These are phyloP conservation scores for Luperina testacea DNA, from an alignment of 2,888 invertebrate species.

Conservation along the genomic window DNA sequence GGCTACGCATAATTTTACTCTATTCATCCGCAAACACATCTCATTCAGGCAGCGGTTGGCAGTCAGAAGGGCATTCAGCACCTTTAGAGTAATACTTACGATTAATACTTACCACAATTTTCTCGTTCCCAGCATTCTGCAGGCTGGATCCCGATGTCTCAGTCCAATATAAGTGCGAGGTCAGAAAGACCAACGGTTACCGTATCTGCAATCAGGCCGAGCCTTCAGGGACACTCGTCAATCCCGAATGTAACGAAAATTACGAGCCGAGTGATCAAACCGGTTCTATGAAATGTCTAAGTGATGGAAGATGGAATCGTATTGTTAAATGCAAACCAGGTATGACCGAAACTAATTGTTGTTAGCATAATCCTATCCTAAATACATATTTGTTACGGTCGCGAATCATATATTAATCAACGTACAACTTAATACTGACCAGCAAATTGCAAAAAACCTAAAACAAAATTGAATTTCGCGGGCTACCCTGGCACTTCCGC, in stretches of 20 bases:
- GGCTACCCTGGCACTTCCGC: no score
- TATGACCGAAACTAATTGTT: neutral
- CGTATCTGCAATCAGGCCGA: neutral
- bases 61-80: no score
- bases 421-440: no score
- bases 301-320: conserved; percentile 5
- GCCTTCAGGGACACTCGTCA: conserved; percentile 2
- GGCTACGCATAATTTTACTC: no score
- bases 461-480: no score
- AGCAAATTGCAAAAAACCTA: no score
- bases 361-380: no score
- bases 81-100: no score
- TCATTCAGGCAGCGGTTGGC: no score
- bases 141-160: conserved; percentile 70
- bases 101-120: neutral
- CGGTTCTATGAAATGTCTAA: neutral
- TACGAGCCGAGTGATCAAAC: neutral
- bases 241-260: neutral
- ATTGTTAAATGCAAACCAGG: conserved; percentile 20
- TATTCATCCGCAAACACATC: no score
- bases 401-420: no score
- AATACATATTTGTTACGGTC: no score
- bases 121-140: conserved; percentile 71
- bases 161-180: conserved; percentile 71
- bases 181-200: neutral